These are phyloP conservation scores for Halichoeres trimaculatus DNA, from an alignment of 2,113 vertebrate species.

Conservation along the genomic window DNA sequence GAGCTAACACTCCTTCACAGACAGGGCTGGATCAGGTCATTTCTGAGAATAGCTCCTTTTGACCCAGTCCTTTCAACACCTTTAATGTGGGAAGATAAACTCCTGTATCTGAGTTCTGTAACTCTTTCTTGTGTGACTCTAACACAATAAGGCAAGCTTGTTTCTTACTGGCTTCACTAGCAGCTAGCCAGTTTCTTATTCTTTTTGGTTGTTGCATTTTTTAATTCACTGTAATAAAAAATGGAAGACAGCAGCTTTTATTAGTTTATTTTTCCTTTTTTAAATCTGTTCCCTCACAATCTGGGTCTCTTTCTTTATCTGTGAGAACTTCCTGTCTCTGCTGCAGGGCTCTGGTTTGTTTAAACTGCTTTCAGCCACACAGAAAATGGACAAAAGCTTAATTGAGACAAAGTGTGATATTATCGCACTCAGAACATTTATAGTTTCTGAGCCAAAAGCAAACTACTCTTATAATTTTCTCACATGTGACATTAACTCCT, in stretches of 20 bases:
- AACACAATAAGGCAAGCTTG: neutral
- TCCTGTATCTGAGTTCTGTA: neutral
- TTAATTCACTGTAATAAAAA: conserved; percentile 2
- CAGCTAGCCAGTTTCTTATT: neutral
- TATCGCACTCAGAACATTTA: neutral
- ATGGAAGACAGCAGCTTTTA: neutral
- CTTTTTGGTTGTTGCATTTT: neutral
- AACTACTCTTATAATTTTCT: conserved; percentile 19
- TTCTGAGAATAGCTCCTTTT: neutral
- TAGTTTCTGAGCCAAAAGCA: conserved; percentile 21
- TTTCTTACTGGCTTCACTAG: neutral
- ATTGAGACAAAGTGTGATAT: neutral
- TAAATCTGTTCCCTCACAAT: neutral
- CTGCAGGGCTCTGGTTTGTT: no score
- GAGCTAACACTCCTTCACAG: neutral
- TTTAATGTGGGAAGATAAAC: neutral
- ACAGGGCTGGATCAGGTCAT: neutral
- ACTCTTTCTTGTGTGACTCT: neutral
- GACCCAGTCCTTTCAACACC: neutral
- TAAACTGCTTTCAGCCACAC: neutral
- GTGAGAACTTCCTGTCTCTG: neutral
- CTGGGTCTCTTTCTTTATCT: neutral
- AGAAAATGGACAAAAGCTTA: neutral
- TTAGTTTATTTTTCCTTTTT: neutral
- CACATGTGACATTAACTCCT: conserved; percentile 23